Base-by-base conservation (phyloP, 2,888 invertebrate species). In the Neuroscelio doddi region DNA sequence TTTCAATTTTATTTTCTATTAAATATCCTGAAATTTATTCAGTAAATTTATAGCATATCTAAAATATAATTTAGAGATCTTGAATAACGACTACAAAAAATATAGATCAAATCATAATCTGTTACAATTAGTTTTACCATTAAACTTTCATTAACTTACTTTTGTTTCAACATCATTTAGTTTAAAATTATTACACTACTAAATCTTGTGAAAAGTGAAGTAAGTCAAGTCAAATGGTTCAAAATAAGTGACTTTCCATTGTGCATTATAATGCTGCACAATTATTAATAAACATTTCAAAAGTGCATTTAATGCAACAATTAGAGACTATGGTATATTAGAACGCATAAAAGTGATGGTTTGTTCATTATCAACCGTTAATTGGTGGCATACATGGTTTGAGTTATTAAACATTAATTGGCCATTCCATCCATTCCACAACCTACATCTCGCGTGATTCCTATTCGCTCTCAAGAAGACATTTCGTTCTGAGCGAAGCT, bases 391-490 rank as follows among this genome's bases (percentile, higher is more conserved):
- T 26, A 16, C 36, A 44, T 26, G 41, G 26, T 9, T 12, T 24
- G 27, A 39, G 41, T 50, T 44, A 52, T 52, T 34, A 44, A 44
- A 44, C 52, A 34, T 52, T 44, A 30, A 52, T 52, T 44, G 44
- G 44, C 52, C 24, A 3, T 45, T 45, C n/a, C 27, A 32, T 38
- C 50, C 15, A 17, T 27, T 38, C 50, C 15, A 17, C 39, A 27
- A 12, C 39, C 38, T 29, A 45, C 16, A 16, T 39, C 24, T 36
- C 36, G 10, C 32, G 12, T 32, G 32, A 32, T 32, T 12, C 32
- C 12, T 12, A 41, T 36, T 41, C n/a, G 29, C 45, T 29, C 45
- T 29, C 51, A 52, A 30, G 64, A 69, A 46, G 44, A 38, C 42
- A 46, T 44, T 44, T 44, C 51, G n/a, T n/a, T n/a, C n/a, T n/a